phyloP scores from a whole-genome alignment of 2,797 vertebrate genomes.

The Momotus momota region DNA sequence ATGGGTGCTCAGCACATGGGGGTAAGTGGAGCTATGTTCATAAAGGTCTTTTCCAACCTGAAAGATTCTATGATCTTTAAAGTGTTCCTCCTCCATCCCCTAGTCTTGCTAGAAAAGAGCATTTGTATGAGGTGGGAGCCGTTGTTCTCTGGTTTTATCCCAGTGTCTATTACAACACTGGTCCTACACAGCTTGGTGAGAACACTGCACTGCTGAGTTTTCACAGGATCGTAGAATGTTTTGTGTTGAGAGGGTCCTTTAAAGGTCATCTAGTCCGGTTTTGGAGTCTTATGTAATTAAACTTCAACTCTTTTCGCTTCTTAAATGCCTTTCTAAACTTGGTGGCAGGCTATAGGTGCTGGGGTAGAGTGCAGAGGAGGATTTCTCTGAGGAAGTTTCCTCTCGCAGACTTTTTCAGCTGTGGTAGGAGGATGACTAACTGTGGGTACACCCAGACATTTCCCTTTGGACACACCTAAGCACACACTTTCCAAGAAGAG shows the following conservation, averaged over 20 bases:
- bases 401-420: neutral
- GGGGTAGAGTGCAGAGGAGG: conserved; percentile 1
- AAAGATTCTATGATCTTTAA: neutral
- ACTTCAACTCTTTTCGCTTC: neutral
- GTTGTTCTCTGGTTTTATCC: neutral
- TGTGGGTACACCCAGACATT: conserved; percentile 59
- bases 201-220: neutral
- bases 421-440: conserved; percentile 59
- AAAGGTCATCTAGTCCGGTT: neutral
- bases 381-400: conserved; percentile 40
- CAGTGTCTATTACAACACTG: neutral
- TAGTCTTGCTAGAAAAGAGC: neutral
- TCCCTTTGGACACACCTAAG: conserved; percentile 62
- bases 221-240: neutral
- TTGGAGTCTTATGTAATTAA: neutral
- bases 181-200: neutral
- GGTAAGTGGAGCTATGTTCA: rapidly evolving
- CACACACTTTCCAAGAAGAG: conserved; percentile 66
- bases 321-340: neutral
- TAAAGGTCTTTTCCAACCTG: neutral
- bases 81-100: neutral
- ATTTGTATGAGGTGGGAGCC: neutral
- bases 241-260: neutral
- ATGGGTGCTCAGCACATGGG: neutral
- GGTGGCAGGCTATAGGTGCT: neutral